phyloP scores from a whole-genome alignment of 1,140 invertebrate genomes.

The Microplitis mediator region DNA sequence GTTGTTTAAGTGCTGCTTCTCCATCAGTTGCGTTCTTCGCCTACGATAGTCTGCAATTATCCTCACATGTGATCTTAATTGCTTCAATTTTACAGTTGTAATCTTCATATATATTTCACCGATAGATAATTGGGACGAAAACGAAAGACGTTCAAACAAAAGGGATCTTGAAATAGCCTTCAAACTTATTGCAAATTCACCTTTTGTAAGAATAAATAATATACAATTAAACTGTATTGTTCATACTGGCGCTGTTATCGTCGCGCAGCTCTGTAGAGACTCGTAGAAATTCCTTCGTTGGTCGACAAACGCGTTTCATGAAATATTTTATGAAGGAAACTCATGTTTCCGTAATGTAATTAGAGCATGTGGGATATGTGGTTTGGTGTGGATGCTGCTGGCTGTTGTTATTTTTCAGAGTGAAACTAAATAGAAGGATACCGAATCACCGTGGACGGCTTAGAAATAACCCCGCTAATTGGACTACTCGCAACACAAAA shows the following conservation, averaged over 20 bases:
- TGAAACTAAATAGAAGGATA: not conserved
- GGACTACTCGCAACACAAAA: conserved; percentile 43
- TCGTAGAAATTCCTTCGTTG: conserved; percentile 41
- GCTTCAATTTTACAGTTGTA: conserved; percentile 7
- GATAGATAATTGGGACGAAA: not conserved
- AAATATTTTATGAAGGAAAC: conserved; percentile 45
- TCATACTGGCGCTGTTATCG: not conserved
- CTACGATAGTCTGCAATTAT: conserved; percentile 12
- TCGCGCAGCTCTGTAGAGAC: not conserved
- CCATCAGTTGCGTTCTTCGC: conserved; percentile 20
- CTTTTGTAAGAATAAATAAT: not conserved
- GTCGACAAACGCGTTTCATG: conserved; percentile 36
- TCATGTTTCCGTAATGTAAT: conserved; percentile 58
- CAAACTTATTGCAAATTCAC: too few species aligned
- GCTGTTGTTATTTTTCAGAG: not conserved
- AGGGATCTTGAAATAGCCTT: not conserved
- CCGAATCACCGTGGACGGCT: conserved; percentile 26
- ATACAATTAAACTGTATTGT: not conserved
- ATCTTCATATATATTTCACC: not conserved
- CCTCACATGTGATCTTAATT: conserved; percentile 25
- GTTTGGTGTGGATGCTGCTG: not conserved
- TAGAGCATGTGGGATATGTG: conserved; percentile 42
- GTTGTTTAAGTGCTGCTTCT: conserved; percentile 30
- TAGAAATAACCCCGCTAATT: conserved; percentile 53
- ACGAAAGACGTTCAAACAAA: not conserved